Base-by-base conservation (phyloP, 2,797 vertebrate species). In the Falco columbarius region DNA sequence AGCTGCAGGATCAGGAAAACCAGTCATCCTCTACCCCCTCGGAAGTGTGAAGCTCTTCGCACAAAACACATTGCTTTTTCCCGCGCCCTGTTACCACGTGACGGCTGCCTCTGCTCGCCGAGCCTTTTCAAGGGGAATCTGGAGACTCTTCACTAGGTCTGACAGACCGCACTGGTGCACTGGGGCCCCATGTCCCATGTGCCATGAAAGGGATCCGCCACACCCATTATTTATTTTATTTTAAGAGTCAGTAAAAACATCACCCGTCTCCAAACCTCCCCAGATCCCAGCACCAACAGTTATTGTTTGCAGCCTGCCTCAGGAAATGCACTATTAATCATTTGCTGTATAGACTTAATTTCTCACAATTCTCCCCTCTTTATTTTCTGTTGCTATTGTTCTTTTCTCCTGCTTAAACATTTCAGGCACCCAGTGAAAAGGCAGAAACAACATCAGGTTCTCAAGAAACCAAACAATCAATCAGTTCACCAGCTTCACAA, bases 281-380 rank as follows among this genome's bases (percentile, higher is more conserved):
- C 71, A 27, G 11, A 42, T n/a, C 84, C 40, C n/a, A 63, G 49
- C 63, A 24, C 38, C 82, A 63, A 20, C 1, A 15, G 40, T 3
- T 36, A 89, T 82, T 93, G 83, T 94, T 89, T 12, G 22, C 67
- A 36, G 40, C 1, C 1, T 18, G 30, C 47, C 82, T 72, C 72
- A 66, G 93, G 93, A 97, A 96, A 93, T 66, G 68, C 73, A 20
- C 87, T 65, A 88, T 95, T 94, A 93, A 96, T 94, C 90, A 94
- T 75, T 71, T 29, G 34, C 24, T 68, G 70, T 54, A 14, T 5
- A n/a, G 72, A 49, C 89, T 91, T 77, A 34, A 90, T 91, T 94
- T 83, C 96, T 97, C 89, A 58, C 96, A 59, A 36, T 77, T 95
- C 95, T 89, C 68, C 65, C 44, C 49, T 51, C 61, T 87, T 77